phyloP scores from a whole-genome alignment of 2,113 vertebrate species.

The Collichthys lucidus region DNA sequence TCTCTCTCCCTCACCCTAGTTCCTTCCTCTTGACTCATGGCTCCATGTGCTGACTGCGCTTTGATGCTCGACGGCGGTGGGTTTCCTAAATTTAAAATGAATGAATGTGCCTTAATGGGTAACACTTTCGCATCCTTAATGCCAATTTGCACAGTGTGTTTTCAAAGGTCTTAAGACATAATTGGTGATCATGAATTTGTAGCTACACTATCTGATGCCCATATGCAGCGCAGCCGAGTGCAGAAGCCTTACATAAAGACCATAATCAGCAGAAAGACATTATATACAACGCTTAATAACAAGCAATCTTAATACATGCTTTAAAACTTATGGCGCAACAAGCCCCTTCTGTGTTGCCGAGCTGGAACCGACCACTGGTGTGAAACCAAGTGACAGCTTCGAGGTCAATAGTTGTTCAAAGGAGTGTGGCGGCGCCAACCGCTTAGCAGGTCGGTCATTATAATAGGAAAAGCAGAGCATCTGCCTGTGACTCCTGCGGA shows the following conservation, averaged over 20 bases:
- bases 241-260: background rate
- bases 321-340: conserved; percentile 43
- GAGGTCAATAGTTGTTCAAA: conserved; percentile 73
- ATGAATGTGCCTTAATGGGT: conserved; percentile 74
- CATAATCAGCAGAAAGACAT: background rate
- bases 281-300: conserved; percentile 23
- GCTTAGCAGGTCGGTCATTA: conserved; percentile 72
- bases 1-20: conserved; percentile 50
- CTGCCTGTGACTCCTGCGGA: conserved; percentile 71
- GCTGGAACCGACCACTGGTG: conserved; percentile 44
- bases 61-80: conserved; percentile 73
- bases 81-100: conserved; percentile 69
- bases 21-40: conserved; percentile 70
- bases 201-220: conserved; percentile 39
- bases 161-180: conserved; percentile 61
- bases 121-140: conserved; percentile 71
- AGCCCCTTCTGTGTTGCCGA: conserved; percentile 35
- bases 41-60: conserved; percentile 52
- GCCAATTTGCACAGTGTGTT: conserved; percentile 63
- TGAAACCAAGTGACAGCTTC: conserved; percentile 58
- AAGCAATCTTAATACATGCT: conserved; percentile 26
- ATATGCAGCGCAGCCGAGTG: conserved; percentile 21
- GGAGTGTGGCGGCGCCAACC: conserved; percentile 66
- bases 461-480: conserved; percentile 72
- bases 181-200: conserved; percentile 55